Conservation (phyloP, 2,113 vertebrate species). For the Indicator maculatus region DNA sequence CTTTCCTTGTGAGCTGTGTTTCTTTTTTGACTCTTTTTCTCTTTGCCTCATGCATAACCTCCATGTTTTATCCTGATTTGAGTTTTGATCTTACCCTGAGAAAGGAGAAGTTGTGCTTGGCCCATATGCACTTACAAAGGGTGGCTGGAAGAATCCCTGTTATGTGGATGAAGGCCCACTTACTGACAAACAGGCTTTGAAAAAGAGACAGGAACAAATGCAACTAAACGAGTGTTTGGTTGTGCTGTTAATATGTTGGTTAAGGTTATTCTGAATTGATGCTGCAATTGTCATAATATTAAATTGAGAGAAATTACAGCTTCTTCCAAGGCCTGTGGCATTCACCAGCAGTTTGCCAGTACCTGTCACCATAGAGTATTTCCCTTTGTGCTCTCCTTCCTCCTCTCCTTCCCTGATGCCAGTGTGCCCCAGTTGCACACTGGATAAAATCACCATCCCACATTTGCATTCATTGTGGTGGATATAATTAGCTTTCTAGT, state of each 20-base stretch:
- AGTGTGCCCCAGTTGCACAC: fast-evolving
- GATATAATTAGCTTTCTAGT: background rate
- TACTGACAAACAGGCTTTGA: background rate
- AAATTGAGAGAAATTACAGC: background rate
- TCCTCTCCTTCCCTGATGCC: background rate
- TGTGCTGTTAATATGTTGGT: background rate
- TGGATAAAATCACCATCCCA: background rate
- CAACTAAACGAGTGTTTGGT: background rate
- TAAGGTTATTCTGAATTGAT: background rate
- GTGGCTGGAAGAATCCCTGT: background rate
- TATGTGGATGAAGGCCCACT: background rate
- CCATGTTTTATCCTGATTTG: too few species aligned
- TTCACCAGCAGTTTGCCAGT: background rate
- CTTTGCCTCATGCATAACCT: too few species aligned
- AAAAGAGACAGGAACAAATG: background rate
- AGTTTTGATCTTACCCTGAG: too few species aligned
- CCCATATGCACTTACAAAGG: background rate
- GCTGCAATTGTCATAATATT: background rate
- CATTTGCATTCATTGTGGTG: background rate
- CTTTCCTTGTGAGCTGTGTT: too few species aligned
- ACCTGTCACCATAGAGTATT: background rate
- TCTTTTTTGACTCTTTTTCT: too few species aligned
- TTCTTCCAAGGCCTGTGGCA: background rate
- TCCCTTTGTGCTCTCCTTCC: background rate
- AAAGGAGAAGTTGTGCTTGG: too few species aligned